A percentile compares a stretch with the other conserved stretches of the same genome.
phyloP scores from a whole-genome alignment of 1,140 invertebrate genomes.

The Hyposmocoma kahamanoa region DNA sequence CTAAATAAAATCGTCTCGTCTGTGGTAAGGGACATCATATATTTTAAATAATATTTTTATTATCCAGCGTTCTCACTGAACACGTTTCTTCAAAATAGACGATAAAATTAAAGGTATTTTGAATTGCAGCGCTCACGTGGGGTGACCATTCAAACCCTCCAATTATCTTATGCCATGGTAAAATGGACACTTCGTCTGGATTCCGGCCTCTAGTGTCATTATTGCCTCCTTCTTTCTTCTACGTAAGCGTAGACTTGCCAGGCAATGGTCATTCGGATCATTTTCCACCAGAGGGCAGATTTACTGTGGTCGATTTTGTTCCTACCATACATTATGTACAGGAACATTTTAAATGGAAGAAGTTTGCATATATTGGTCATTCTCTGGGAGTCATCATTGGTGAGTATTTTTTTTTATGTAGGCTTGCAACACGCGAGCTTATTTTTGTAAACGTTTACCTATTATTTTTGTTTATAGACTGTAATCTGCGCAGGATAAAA shows the following conservation, averaged over 20 bases:
- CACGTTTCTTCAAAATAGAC: too few relatives aligned
- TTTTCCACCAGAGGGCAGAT: conserved; percentile 27
- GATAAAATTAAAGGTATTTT: too few relatives aligned
- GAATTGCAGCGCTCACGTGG: conserved; percentile 45
- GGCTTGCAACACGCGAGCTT: neutral
- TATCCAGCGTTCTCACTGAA: too few relatives aligned
- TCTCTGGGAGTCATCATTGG: conserved; percentile 33
- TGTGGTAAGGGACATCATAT: neutral
- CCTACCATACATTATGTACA: conserved; percentile 25
- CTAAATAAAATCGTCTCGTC: too few relatives aligned
- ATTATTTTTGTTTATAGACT: too few relatives aligned
- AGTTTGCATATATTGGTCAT: conserved; percentile 37
- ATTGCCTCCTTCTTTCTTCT: conserved; percentile 35
- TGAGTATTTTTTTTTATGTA: conserved; percentile 15
- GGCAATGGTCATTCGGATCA: conserved; percentile 43
- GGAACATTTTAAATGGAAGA: conserved; percentile 42
- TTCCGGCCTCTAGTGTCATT: conserved; percentile 32
- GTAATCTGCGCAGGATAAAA: too few relatives aligned
- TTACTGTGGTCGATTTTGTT: conserved; percentile 30
- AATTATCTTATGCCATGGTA: conserved; percentile 35
- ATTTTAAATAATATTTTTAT: neutral
- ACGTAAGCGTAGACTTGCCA: conserved; percentile 40
- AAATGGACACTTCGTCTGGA: conserved; percentile 28
- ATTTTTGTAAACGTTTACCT: too few relatives aligned
- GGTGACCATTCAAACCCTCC: conserved; percentile 30